These are phyloP conservation scores for Podotricha telesiphe DNA, from an alignment of 2,888 invertebrate genomes.

Conservation along the genomic window DNA sequence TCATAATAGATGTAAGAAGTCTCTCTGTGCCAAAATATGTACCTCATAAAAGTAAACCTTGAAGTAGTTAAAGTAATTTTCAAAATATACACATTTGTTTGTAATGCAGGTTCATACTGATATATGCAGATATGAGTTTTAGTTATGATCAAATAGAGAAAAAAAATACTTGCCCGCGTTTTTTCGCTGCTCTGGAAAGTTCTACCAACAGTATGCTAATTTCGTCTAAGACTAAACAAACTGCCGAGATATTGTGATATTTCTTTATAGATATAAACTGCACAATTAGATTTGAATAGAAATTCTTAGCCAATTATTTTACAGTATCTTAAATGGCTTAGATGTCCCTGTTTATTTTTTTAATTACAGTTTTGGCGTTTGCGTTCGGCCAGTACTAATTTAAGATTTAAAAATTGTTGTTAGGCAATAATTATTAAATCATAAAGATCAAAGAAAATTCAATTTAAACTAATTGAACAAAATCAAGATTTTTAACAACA, in stretches of 20 bases:
- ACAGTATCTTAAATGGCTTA: neutral
- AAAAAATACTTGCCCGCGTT: conserved; percentile 51
- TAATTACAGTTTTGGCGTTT: neutral
- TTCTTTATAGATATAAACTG: conserved; percentile 42
- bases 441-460: neutral
- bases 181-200: conserved; percentile 29
- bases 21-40: conserved; percentile 92
- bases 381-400: neutral
- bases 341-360: neutral
- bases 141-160: conserved; percentile 28
- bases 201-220: conserved; percentile 19
- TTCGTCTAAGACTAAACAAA: conserved; percentile 39
- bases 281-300: conserved; percentile 29
- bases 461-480: neutral
- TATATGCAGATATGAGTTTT: conserved; percentile 37
- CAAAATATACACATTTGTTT: conserved; percentile 68
- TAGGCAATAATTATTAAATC: too few relatives aligned
- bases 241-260: conserved; percentile 53
- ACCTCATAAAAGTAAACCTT: conserved; percentile 87
- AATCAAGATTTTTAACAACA: neutral
- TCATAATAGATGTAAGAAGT: conserved; percentile 82
- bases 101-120: conserved; percentile 49
- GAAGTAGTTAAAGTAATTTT: conserved; percentile 78
- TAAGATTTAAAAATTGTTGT: too few relatives aligned
- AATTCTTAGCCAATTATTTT: conserved; percentile 14